Base-by-base conservation (phyloP, 2,888 invertebrate genomes). In the Dermolepida albohirtum region DNA sequence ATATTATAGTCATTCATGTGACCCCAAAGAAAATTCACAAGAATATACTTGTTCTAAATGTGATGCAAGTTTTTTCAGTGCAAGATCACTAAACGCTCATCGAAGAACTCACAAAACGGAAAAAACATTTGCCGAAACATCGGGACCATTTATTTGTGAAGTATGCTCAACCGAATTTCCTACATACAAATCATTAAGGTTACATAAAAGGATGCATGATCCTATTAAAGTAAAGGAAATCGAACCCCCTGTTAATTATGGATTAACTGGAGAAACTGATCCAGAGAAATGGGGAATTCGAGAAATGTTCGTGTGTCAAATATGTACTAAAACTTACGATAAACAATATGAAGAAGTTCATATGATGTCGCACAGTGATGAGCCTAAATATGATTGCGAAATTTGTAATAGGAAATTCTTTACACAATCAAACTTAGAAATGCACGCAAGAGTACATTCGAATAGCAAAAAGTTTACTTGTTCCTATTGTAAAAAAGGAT, bases 201-300 rank as follows among this genome's bases (percentile, higher is more conserved):
- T 93, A 52, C 93, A 93, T 78, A 88, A 87, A 74, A 86, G 91
- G 70, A 92, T 93, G 88, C 93, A 93, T 74, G 89, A 89, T 40
- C 90, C 91, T 2, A 85, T 89, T 5, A 87, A 89, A 79, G 85
- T 82, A 73, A 86, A 84, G 74, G 82, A 83, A 62, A 82, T 85
- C 0, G 85, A 86, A 50, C 84, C 85, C 0, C 87, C 88, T 0
- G 83, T 86, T 5, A 85, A 82, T 27, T 82, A 82, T 67, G 78
- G 77, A 11, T 72, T 77, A 10, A 75, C 72, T 54, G 81, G 77
- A 0, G 79, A 81, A 67, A 78, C 77, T 47, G 78, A 76, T 77
- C 64, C 77, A 73, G 7, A 78, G 74, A 63, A 77, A 74, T 72
- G 70, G 49, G 73, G 10, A 74, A 77, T 79, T 78, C 63, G 78